These are phyloP conservation scores for Bombyx mandarina DNA, from an alignment of 1,140 invertebrate genomes.

Conservation along the genomic window DNA sequence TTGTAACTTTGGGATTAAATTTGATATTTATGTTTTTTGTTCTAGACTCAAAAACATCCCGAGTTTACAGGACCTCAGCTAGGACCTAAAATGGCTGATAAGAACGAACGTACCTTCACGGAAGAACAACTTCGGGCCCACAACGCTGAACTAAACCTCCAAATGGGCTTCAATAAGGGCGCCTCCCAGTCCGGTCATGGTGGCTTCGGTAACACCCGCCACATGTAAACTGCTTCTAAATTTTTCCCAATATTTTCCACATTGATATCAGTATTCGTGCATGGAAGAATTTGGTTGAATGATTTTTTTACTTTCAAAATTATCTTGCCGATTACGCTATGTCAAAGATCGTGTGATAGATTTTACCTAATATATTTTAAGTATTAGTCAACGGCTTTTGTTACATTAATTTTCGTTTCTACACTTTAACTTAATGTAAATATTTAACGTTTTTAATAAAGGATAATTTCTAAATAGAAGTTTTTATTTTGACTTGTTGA, in stretches of 20 bases:
- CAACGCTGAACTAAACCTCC: conserved; percentile 92
- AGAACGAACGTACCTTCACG: conserved; percentile 93
- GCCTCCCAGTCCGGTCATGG: conserved; percentile 89
- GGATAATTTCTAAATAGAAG: neutral
- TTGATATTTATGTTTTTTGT: conserved; percentile 8
- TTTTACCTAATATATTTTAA: conserved; percentile 11
- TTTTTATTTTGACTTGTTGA: no score
- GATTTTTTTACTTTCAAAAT: conserved; percentile 5
- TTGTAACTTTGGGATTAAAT: neutral
- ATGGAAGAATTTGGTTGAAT: neutral
- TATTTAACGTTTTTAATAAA: conserved; percentile 18
- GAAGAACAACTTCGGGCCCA: conserved; percentile 94
- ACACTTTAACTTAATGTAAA: conserved; percentile 15
- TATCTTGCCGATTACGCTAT: conserved; percentile 11
- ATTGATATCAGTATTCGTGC: conserved; percentile 15
- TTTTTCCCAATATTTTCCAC: conserved; percentile 9
- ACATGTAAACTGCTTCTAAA: conserved; percentile 79
- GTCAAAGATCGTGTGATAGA: conserved; percentile 21
- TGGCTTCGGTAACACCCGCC: conserved; percentile 95
- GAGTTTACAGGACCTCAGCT: conserved; percentile 91
- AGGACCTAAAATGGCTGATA: conserved; percentile 96
- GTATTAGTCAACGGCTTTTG: conserved; percentile 25
- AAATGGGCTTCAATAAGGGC: conserved; percentile 97
- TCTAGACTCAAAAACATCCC: conserved; percentile 91
- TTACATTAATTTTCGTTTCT: neutral